Evolutionary conservation across 2,888 invertebrate genomes (phyloP).

Genomic region (Andrena trimmerana): DNA sequence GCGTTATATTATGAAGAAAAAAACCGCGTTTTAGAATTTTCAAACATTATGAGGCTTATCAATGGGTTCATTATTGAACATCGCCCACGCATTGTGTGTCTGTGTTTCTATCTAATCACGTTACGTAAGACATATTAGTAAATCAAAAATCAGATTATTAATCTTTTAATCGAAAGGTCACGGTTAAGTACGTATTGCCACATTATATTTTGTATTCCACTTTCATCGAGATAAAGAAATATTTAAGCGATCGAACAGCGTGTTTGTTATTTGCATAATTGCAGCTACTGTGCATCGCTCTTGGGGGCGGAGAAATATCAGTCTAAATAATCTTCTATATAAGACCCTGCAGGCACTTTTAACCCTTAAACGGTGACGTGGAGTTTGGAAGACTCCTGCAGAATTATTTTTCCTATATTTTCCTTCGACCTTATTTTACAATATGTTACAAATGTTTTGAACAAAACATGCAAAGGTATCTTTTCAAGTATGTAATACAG

Average conservation of each 20-base stretch:
- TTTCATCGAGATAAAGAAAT: not conserved
- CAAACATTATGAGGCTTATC: not conserved
- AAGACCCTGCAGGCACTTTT: no score
- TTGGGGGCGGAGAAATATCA: not conserved
- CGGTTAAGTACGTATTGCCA: not conserved
- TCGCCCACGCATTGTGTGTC: not conserved
- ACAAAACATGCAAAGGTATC: no score
- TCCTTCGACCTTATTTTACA: no score
- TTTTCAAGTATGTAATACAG: no score
- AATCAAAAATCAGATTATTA: slow-evolving; percentile 18
- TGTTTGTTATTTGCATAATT: not conserved
- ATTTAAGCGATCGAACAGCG: not conserved
- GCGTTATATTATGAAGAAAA: no score
- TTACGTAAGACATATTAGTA: slow-evolving; percentile 30
- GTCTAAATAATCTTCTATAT: no score
- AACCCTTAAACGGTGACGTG: no score
- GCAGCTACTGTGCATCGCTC: not conserved
- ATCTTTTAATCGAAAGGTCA: slow-evolving; percentile 23
- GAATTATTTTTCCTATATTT: no score
- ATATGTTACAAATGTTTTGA: no score
- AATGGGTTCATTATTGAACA: not conserved
- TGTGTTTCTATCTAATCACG: slow-evolving; percentile 36
- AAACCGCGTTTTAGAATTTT: not conserved
- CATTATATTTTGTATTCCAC: not conserved
- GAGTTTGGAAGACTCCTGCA: no score